A percentile compares a stretch with the other conserved stretches of the same genome.
These are phyloP conservation scores for Carassius gibelio DNA, from an alignment of 2,113 vertebrate species.

Conservation along the genomic window DNA sequence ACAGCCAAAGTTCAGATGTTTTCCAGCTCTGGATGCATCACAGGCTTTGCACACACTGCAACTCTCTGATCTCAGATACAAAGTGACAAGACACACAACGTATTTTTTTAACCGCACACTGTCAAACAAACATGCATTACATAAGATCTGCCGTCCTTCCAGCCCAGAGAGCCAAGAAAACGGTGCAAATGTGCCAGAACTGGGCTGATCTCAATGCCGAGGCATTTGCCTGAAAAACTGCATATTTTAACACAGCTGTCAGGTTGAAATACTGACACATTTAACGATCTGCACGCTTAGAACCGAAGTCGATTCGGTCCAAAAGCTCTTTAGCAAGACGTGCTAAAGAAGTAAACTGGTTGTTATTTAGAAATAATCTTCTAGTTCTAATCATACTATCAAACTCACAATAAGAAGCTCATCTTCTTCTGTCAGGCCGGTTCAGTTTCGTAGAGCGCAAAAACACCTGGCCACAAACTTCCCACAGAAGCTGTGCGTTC, in stretches of 20 bases:
- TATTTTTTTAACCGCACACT: not conserved
- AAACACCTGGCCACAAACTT: conserved; percentile 33
- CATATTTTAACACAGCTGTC: not conserved
- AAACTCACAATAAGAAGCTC: conserved; percentile 79
- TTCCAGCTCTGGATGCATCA: not conserved
- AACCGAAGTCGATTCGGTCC: conserved; percentile 8
- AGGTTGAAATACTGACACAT: not conserved
- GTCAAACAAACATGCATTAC: conserved; percentile 31
- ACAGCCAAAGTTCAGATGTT: not conserved
- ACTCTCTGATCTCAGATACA: conserved; percentile 5
- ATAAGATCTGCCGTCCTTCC: conserved; percentile 27
- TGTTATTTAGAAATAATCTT: not conserved
- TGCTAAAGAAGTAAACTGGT: not conserved
- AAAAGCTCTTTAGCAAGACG: conserved; percentile 7
- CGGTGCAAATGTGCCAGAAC: not conserved
- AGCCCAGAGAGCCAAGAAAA: not conserved
- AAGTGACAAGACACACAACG: conserved; percentile 22
- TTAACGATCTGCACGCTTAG: not conserved
- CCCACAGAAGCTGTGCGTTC: not conserved
- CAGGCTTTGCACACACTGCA: not conserved
- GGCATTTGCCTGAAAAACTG: not conserved
- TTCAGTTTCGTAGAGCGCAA: not conserved
- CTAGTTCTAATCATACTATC: not conserved
- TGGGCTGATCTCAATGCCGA: conserved; percentile 32
- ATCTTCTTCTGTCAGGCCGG: conserved; percentile 56